Conservation (phyloP, 1,140 invertebrate species). For the Lycorma delicatula region DNA sequence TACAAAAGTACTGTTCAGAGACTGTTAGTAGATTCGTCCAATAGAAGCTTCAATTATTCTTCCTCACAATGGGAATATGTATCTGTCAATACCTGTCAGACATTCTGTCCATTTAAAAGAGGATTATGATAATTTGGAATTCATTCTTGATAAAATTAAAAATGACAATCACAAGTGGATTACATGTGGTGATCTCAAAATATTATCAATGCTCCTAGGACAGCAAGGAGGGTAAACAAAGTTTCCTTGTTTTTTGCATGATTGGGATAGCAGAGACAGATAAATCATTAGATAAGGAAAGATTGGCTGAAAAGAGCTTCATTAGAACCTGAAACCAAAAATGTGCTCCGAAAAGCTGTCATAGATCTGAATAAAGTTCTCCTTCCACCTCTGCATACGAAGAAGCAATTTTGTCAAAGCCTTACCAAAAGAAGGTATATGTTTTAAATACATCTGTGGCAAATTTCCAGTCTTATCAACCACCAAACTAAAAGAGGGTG, state of each 20-base stretch:
- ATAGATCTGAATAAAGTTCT: conserved; percentile 21
- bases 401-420: conserved; percentile 34
- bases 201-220: conserved; percentile 31
- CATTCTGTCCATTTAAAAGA: conserved; percentile 32
- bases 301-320: conserved; percentile 30
- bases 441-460: conserved; percentile 31
- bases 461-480: conserved; percentile 32
- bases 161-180: conserved; percentile 31
- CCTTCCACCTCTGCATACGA: conserved; percentile 35
- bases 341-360: conserved; percentile 32
- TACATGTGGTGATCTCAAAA: conserved; percentile 30
- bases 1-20: background rate
- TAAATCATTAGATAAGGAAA: conserved; percentile 32
- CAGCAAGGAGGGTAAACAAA: conserved; percentile 40
- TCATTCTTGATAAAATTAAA: conserved; percentile 31
- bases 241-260: conserved; percentile 37
- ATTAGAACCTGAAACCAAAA: conserved; percentile 29
- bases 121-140: conserved; percentile 31
- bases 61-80: conserved; percentile 37
- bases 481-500: conserved; percentile 32
- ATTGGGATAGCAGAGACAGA: conserved; percentile 38
- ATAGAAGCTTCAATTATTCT: conserved; percentile 35
- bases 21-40: conserved; percentile 31
- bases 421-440: conserved; percentile 30
- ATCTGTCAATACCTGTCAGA: conserved; percentile 30